Evolutionary conservation across 1,140 invertebrate genomes (phyloP), one percentile per base, ranked within the genome.

Genomic region (Tetramorium parvispinum): DNA sequence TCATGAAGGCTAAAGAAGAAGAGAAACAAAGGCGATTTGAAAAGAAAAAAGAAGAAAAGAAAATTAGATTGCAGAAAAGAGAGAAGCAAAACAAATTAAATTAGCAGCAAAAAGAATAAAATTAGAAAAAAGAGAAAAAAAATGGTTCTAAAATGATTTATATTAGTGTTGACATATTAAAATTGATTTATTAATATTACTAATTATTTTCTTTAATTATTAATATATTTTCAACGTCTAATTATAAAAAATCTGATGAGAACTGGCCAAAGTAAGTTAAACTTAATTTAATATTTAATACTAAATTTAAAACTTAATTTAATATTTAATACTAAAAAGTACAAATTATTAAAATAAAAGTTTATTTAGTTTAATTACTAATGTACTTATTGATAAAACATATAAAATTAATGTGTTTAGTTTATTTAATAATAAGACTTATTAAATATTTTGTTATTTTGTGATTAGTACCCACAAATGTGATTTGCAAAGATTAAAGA

Each of bases 1-100:
- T 61, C 57, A 61, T 61, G 57, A 61, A 61, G 32, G 57, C 57
- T 61, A 61, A 61, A 61, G 57, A 61, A 61, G 57, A 16, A 61
- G 24, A 61, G 24, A 61, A 61, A 61, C 57, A 27, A 61, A 61
- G 13, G 24, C 24, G 0, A 61, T 61, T 61, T 32, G 57, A 61
- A 61, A 61, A 61, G 11, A 61, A 61, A 61, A 24, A 61, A 61
- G 57, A 32, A 61, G 57, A 61, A 61, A 61, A 61, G 24, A 61
- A 24, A 24, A 61, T 61, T 61, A 24, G 57, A 61, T 61, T 61
- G 24, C 21, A 61, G 24, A 61, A 61, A 27, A 65, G 10, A n/a
- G 61, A 65, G 5, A 65, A 65, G 3, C 24, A 65, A 65, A 65
- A 40, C 61, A 65, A 37, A 37, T 37, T 40, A 65, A 65, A 65